These are phyloP conservation scores for Cephalopterus ornatus DNA, from an alignment of 2,113 vertebrate species.

Conservation along the genomic window DNA sequence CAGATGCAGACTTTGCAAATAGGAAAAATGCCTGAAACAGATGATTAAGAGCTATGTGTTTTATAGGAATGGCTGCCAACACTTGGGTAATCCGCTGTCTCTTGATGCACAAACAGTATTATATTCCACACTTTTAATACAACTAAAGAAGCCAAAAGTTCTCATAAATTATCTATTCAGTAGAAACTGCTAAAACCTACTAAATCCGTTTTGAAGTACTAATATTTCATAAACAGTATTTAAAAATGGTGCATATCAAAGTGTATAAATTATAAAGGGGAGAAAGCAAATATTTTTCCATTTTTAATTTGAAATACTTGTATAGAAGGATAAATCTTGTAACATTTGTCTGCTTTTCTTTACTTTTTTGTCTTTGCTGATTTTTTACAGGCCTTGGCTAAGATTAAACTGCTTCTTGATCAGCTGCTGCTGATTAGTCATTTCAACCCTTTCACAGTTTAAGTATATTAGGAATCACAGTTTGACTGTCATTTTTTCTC, in stretches of 20 bases:
- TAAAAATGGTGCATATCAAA: slow-evolving; percentile 45
- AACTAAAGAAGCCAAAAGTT: slow-evolving; percentile 12
- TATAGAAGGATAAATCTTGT: slow-evolving; percentile 33
- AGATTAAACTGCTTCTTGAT: slow-evolving; percentile 24
- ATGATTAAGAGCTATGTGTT: slow-evolving; percentile 14
- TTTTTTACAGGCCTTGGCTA: neutral
- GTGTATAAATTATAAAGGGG: slow-evolving; percentile 42
- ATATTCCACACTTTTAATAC: slow-evolving; percentile 10
- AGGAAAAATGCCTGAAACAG: slow-evolving; percentile 41
- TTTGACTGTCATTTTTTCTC: neutral
- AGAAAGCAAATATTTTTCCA: slow-evolving; percentile 53
- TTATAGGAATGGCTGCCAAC: slow-evolving; percentile 46
- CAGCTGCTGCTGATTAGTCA: neutral
- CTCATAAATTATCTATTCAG: slow-evolving; percentile 33
- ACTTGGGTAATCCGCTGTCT: slow-evolving; percentile 24
- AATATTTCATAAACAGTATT: slow-evolving; percentile 31
- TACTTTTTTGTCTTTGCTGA: slow-evolving; percentile 15
- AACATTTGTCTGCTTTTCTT: slow-evolving; percentile 30
- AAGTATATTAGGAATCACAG: neutral
- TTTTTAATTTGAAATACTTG: slow-evolving; percentile 52
- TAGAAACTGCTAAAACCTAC: slow-evolving; percentile 28
- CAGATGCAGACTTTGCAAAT: neutral
- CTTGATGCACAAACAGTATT: slow-evolving; percentile 37
- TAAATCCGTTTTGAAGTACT: slow-evolving; percentile 54
- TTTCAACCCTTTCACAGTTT: slow-evolving; percentile 7